Evolutionary conservation across 2,888 invertebrate species (phyloP), one percentile per base, ranked within the genome.

Genomic region (Neuroscelio doddi): DNA sequence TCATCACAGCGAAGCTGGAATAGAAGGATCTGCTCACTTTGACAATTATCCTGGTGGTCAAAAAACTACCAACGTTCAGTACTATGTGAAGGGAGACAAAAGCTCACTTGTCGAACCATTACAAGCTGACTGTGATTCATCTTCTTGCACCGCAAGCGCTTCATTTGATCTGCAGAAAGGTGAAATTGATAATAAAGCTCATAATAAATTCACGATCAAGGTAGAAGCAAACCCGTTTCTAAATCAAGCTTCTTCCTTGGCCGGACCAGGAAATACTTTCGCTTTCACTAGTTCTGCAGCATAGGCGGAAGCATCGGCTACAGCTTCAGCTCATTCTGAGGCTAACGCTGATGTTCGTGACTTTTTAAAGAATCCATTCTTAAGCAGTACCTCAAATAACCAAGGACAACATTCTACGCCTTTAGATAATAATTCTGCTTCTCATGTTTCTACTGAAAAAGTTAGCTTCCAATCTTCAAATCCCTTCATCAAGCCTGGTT

Each of bases 191-290:
- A 21, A 21, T 21, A 2, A 21, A 21, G 21, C 21, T 21, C 2
- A 21, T 21, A 21, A 2, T 2, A 21, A 21, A 3, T 2, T 21
- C 21, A 21, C 2, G 5, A 5, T 21, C 5, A 2, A 21, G 21
- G 5, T 21, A 21, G 14, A 26, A 8, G 42, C 17, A 21, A 58
- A 59, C 21, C 58, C 58, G 0, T 59, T 59, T 21, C 17, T 51
- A 27, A 29, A 26, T 7, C 56, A 42, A 5, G 42, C n/a, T n/a
- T n/a, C n/a, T n/a, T n/a, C 38, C 38, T 34, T 14, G 1, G 4
- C 14, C 14, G 34, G 3, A 12, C 2, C 38, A 15, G 41, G 41
- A 16, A 26, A 7, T 7, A 24, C 41, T 9, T n/a, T 24, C 10
- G 26, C 8, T 16, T 21, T 41, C 7, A 10, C 10, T 1, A 9